Evolutionary conservation across 1,140 invertebrate species (phyloP), one percentile per base, ranked within the genome.

Genomic region (Andrena cerasifolii): DNA sequence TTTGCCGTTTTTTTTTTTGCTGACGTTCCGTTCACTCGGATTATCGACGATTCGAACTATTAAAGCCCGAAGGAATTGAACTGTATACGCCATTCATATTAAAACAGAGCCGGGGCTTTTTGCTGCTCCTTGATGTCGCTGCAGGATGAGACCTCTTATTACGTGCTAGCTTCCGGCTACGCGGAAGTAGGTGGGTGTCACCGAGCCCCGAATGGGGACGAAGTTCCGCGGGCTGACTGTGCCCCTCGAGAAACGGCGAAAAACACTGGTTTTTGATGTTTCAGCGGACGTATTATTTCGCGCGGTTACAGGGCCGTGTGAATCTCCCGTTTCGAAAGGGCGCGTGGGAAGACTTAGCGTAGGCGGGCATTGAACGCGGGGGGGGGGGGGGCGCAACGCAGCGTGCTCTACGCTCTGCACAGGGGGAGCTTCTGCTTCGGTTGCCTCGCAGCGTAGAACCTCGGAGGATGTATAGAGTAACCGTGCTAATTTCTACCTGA

Each of bases 31-130:
- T 84, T 85, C 62, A 14, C 36, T 56, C 16, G 77, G 77, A 86
- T 86, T 86, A 86, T 86, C 83, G 84, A 86, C 68, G 62, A 82
- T 86, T 86, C 84, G 80, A 82, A 68, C 77, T 77, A 78, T 86
- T 86, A 85, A 68, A 82, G 75, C 83, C 75, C 70, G 49, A 66
- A 72, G 65, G 79, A 83, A 68, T 78, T 66, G 68, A 49, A 75
- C 79, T 36, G 61, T 76, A 76, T 79, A 66, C 16, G 65, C 53
- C 56, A 62, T 82, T 72, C 68, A 72, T 79, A 85, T 82, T 85
- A 80, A 85, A 85, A 66, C 61, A 54, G 59, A 59, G 65, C n/a
- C 49, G 40, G 47, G 68, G 54, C 72, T 70, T 78, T 26, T 45
- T 24, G 43, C 31, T 53, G 58, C 58, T 54, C 67, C 73, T 49